Evolutionary conservation across 2,113 vertebrate genomes (phyloP).

Genomic region (Melanerpes aurifrons): DNA sequence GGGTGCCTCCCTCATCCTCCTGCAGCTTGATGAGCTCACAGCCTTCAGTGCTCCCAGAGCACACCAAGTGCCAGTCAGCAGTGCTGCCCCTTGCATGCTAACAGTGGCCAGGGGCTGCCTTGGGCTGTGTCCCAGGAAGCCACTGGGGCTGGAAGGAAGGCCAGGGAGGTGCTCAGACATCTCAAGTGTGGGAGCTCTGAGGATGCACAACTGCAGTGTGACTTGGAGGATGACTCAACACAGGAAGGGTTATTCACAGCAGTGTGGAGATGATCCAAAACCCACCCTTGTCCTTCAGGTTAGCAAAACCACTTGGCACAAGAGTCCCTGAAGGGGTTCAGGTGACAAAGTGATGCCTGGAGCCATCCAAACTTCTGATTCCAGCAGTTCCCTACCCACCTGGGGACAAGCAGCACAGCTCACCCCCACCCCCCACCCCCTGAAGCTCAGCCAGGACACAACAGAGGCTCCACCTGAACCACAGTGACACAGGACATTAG

Average conservation of each 20-base stretch:
- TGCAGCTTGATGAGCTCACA: constrained; percentile 8
- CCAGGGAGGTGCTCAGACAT: neutral
- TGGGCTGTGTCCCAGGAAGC: fast-evolving
- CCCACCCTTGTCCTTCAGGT: neutral
- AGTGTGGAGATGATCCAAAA: neutral
- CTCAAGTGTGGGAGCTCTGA: neutral
- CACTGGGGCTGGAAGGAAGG: fast-evolving
- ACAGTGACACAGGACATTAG: no score
- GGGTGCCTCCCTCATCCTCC: neutral
- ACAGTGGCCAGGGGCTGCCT: neutral
- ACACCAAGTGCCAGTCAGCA: neutral
- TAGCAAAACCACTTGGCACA: neutral
- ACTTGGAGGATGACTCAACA: neutral
- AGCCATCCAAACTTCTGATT: neutral
- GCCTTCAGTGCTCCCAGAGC: neutral
- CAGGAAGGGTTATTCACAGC: neutral
- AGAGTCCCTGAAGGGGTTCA: fast-evolving
- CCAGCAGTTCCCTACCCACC: no score
- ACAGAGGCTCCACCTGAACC: no score
- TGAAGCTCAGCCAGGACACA: no score
- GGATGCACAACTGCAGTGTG: neutral
- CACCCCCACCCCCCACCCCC: no score
- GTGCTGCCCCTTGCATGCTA: neutral
- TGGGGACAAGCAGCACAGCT: no score
- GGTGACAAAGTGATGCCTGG: neutral